Conservation (phyloP, 1,140 invertebrate genomes). For the Cepaea nemoralis region DNA sequence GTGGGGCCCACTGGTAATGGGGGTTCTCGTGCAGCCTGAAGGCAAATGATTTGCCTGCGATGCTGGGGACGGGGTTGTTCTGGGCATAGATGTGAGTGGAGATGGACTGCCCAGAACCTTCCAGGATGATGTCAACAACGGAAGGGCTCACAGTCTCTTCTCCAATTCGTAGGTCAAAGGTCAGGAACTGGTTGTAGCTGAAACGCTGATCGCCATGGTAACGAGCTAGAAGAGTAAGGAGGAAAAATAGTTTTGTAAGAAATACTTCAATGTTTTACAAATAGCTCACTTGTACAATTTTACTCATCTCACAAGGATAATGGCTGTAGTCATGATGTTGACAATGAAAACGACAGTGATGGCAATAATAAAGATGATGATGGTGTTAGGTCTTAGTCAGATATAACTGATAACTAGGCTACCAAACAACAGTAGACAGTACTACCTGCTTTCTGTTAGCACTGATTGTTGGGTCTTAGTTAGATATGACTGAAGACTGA, state of each 20-base stretch:
- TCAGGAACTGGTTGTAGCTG: slow-evolving; percentile 94
- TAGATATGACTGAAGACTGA: no score
- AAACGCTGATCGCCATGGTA: slow-evolving; percentile 93
- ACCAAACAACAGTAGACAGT: no score
- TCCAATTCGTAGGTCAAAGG: slow-evolving; percentile 88
- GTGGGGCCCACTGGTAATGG: slow-evolving; percentile 92
- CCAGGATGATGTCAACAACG: slow-evolving; percentile 88
- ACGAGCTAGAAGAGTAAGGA: slow-evolving; percentile 75
- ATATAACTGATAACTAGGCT: no score
- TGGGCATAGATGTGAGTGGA: slow-evolving; percentile 92
- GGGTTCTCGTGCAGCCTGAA: slow-evolving; percentile 88
- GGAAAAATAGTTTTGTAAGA: neutral
- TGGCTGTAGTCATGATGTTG: no score
- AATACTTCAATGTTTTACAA: no score
- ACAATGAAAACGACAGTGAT: no score
- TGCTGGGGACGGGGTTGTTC: slow-evolving; percentile 84
- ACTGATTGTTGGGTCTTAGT: no score
- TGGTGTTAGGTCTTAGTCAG: no score
- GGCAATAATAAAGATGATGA: no score
- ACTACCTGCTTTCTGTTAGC: no score
- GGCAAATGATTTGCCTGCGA: slow-evolving; percentile 74
- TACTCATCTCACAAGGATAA: no score
- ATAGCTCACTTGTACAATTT: no score
- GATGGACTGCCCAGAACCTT: slow-evolving; percentile 81
- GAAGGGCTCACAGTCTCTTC: slow-evolving; percentile 79